Percentiles rank a stretch among this genome's conserved stretches.
Conservation (phyloP, 2,797 vertebrate species). For the Chaenodraco wilsoni region DNA sequence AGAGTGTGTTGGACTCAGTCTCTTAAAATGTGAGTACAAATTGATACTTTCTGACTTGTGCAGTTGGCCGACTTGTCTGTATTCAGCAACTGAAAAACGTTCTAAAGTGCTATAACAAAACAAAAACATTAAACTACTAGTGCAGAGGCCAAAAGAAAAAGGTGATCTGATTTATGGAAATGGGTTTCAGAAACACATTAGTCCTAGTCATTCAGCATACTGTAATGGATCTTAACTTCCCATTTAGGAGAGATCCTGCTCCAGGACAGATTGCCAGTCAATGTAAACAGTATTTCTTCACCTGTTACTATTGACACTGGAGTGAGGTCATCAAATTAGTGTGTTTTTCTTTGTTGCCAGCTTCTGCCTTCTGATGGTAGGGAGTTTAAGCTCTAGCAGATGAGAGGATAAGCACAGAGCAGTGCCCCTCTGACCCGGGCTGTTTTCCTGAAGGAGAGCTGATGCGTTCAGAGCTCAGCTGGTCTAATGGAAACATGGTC, state of each 20-base stretch:
- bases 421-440: not conserved
- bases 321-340: slow-evolving; percentile 36
- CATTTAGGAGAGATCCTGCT: slow-evolving; percentile 13
- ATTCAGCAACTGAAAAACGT: not conserved
- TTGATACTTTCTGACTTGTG: not conserved
- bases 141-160: no score
- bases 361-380: slow-evolving; percentile 26
- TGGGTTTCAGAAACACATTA: not conserved
- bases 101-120: no score
- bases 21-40: not conserved
- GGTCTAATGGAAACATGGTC: slow-evolving; percentile 70
- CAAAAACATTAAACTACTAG: no score
- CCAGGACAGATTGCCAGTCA: slow-evolving; percentile 9
- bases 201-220: no score
- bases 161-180: not conserved
- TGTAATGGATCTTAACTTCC: slow-evolving; percentile 8
- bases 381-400: slow-evolving; percentile 17
- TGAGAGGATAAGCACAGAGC: slow-evolving; percentile 16
- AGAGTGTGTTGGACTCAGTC: not conserved
- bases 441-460: slow-evolving; percentile 61
- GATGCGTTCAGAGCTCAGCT: slow-evolving; percentile 56
- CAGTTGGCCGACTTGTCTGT: not conserved
- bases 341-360: slow-evolving; percentile 54
- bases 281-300: slow-evolving; percentile 23
- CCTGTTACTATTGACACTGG: slow-evolving; percentile 40